These are phyloP conservation scores for Bombus vancouverensis DNA, from an alignment of 1,140 invertebrate species.

Conservation along the genomic window DNA sequence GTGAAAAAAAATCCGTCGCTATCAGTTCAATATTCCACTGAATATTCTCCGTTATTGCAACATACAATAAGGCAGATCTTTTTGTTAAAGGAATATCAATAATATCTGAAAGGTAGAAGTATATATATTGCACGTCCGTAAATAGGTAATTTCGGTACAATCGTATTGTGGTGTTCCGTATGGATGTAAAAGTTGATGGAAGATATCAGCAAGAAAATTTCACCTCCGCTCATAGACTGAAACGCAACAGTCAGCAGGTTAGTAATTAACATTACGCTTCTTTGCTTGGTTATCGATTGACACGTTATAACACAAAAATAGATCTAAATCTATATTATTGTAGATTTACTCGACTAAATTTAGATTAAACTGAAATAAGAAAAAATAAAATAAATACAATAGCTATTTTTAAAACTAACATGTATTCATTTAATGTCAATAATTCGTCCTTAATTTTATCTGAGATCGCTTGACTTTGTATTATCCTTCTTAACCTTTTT, in stretches of 20 bases:
- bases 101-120: neutral
- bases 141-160: neutral
- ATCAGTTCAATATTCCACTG: neutral
- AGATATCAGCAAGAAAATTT: neutral
- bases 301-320: neutral
- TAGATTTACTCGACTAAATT: neutral
- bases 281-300: neutral
- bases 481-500: no score
- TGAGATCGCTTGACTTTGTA: neutral
- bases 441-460: neutral
- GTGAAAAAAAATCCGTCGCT: neutral
- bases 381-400: neutral
- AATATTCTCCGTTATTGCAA: conserved; percentile 8
- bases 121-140: neutral
- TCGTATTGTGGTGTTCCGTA: neutral
- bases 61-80: neutral
- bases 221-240: neutral
- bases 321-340: neutral
- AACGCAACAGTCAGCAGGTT: neutral
- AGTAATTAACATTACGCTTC: conserved; percentile 9
- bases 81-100: conserved; percentile 10
- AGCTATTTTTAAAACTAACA: neutral
- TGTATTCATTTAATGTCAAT: neutral
- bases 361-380: neutral
- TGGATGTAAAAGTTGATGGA: neutral